Base-by-base conservation (phyloP, 2,113 vertebrate species). In the Lophura nycthemera region DNA sequence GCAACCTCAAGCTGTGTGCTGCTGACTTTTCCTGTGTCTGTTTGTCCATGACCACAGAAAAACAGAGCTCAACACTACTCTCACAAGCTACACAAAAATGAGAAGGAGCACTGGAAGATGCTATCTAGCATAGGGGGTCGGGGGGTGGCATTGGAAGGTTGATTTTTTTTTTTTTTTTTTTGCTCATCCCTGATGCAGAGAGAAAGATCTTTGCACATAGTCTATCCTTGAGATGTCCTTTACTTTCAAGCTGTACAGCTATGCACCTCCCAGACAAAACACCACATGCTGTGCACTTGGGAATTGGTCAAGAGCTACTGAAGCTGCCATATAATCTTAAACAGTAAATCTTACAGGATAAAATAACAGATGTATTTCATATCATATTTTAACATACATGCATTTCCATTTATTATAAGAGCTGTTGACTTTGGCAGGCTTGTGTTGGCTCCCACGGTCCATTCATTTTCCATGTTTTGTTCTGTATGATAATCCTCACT, bases 11-110 rank as follows among this genome's bases (percentile, higher is more conserved):
- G 32, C 40, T 38, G 60, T 45, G 42, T 16, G 45, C 45, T 48
- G 30, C 43, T 67, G 27, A 29, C n/a, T 60, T 47, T 42, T 72
- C 8, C 25, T 36, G 6, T 4, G 4, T 21, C 16, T 38, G 40
- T 7, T 5, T 29, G 5, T 0, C 60, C 2, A 0, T 3, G 56
- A 6, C 1, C 80, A 57, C 18, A 56, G 52, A 38, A 22, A 17
- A 75, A 19, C 36, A 50, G 45, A 67, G 30, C 27, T 22, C 34
- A 27, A 42, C 29, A 30, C 48, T 3, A 2, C 15, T 81, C 4
- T 29, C n/a, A 30, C 24, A 34, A 32, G 30, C 24, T 21, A 8
- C 67, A 7, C 1, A 25, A 56, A 48, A 40, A 36, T 2, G 2
- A 16, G 54, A 2, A 79, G n/a, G 11, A 20, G n/a, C 2, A 1